Evolutionary conservation across 2,113 vertebrate genomes (phyloP).

Genomic region (Prionailurus bengalensis): DNA sequence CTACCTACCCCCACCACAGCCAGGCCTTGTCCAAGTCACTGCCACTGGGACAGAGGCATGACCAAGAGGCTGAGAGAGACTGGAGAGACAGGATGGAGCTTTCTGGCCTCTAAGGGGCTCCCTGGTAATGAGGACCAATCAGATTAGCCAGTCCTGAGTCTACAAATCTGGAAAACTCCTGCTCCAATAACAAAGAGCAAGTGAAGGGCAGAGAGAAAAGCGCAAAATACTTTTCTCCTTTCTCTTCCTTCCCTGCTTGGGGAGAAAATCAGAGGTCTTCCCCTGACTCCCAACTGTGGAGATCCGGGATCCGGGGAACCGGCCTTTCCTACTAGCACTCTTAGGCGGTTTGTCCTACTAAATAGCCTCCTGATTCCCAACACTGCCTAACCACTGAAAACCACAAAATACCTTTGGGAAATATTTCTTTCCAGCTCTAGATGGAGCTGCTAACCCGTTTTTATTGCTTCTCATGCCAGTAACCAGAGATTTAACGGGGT

Average conservation of each 20-base stretch:
- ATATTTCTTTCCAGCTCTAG: background rate
- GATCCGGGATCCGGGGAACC: background rate
- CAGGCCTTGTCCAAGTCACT: background rate
- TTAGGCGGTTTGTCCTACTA: background rate
- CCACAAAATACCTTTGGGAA: background rate
- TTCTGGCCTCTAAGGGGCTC: background rate
- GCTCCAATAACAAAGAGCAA: background rate
- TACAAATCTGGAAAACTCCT: background rate
- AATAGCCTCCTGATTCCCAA: background rate
- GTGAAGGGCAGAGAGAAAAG: background rate
- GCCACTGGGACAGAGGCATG: rapidly evolving
- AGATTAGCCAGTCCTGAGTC: background rate
- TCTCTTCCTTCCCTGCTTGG: background rate
- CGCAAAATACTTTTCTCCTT: background rate
- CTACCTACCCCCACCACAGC: background rate
- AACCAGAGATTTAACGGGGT: background rate
- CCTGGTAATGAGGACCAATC: background rate
- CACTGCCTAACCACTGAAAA: background rate
- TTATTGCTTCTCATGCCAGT: background rate
- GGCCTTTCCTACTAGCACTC: background rate
- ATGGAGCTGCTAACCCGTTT: background rate
- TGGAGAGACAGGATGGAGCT: rapidly evolving
- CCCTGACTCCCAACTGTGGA: background rate
- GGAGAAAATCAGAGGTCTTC: background rate
- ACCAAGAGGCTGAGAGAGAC: background rate